phyloP scores from a whole-genome alignment of 2,888 invertebrate genomes.

The Globia sparganii region DNA sequence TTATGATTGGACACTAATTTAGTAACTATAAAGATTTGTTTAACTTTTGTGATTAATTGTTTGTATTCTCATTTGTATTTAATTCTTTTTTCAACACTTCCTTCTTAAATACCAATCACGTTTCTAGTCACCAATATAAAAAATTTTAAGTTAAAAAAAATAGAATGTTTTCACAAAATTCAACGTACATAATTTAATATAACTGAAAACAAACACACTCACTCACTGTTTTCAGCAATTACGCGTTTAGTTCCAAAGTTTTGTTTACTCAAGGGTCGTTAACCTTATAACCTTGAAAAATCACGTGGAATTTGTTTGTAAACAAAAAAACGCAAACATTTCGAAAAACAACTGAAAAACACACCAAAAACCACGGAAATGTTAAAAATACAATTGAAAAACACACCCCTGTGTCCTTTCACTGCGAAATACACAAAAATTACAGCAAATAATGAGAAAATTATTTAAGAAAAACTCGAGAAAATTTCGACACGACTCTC shows the following conservation, averaged over 20 bases:
- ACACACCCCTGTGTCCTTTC: not conserved
- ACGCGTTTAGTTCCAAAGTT: not conserved
- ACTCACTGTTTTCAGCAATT: slow-evolving; percentile 7
- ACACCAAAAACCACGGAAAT: not conserved
- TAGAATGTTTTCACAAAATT: not conserved
- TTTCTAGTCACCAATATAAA: not conserved
- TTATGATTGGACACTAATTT: not conserved
- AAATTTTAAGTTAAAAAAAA: not conserved
- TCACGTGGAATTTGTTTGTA: slow-evolving; percentile 70
- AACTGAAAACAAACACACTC: slow-evolving; percentile 14
- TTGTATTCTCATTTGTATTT: not conserved
- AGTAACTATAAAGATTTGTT: not conserved
- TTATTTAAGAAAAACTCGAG: not conserved
- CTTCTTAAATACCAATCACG: not conserved
- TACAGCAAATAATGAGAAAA: not conserved
- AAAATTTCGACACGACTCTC: slow-evolving; percentile 14
- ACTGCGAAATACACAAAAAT: not conserved
- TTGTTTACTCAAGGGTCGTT: slow-evolving; percentile 58
- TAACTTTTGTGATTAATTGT: not conserved
- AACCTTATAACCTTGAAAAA: slow-evolving; percentile 59
- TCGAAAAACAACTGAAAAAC: slow-evolving; percentile 35
- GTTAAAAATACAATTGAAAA: not conserved
- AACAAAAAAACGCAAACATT: slow-evolving; percentile 69
- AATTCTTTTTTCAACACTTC: not conserved
- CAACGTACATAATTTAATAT: slow-evolving; percentile 6